Base-by-base conservation (phyloP, 2,113 vertebrate genomes). In the Prionailurus bengalensis region DNA sequence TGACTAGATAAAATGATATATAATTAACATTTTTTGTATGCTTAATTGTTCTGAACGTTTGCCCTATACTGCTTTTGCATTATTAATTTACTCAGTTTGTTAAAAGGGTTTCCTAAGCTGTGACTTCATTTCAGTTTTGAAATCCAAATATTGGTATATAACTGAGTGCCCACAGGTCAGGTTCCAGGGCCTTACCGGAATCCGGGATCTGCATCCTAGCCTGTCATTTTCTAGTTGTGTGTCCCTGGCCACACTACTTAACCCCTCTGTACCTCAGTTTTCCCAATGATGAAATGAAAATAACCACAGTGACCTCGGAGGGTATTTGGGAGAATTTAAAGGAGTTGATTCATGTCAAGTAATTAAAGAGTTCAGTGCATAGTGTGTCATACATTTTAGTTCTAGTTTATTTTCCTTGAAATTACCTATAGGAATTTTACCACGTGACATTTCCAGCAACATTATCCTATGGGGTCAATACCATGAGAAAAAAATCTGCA, bases 41-140 rank as follows among this genome's bases (percentile, higher is more conserved):
- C n/a, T 81, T 85, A 48, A 53, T 36, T 91, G 51, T 21, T 84
- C 85, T 53, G 42, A 97, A 33, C 31, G 17, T 82, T 88, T 85
- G 88, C 15, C 21, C 10, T 53, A 13, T 16, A 81, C 16, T 63
- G 19, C 23, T 82, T 78, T 78, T 93, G 58, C 9, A 36, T 65
- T 36, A 71, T 79, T 82, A 63, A 92, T 79, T 88, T 91, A 45
- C 45, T 91, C 61, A 73, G 6, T 85, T 83, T 91, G 17, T 73
- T 82, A 87, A 94, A 96, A 94, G 36, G 29, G 4, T 74, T 91
- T 94, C 31, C 73, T 86, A 95, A 83, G 31, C n/a, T n/a, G 42
- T 88, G 29, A 39, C 39, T 94, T 96, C 19, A 65, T 85, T 71
- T 88, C 33, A 71, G 42, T 84, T 93, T 68, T 85, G 5, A 91